Conservation (phyloP, 2,888 invertebrate species). For the Thymelicus lineola region DNA sequence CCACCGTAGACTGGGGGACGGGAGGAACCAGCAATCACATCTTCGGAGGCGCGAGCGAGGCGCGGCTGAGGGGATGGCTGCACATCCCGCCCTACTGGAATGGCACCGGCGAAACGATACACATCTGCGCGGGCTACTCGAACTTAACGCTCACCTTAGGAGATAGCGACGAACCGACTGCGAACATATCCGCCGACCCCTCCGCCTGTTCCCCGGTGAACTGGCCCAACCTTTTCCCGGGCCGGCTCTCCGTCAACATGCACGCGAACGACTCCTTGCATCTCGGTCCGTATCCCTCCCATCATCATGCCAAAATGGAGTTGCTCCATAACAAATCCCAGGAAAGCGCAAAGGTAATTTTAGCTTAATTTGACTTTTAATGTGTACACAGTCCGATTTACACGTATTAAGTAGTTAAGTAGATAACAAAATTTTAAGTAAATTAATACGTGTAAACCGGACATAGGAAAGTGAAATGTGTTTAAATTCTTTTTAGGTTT, state of each 20-base stretch:
- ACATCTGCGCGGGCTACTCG: slow-evolving; percentile 92
- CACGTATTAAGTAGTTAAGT: no score
- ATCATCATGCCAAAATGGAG: slow-evolving; percentile 93
- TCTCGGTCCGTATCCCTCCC: slow-evolving; percentile 85
- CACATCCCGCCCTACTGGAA: slow-evolving; percentile 92
- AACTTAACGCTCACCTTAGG: slow-evolving; percentile 88
- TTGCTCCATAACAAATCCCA: slow-evolving; percentile 90
- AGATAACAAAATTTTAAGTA: no score
- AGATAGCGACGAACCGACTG: slow-evolving; percentile 77
- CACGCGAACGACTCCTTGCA: slow-evolving; percentile 87
- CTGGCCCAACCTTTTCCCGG: slow-evolving; percentile 87
- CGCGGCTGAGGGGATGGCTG: slow-evolving; percentile 92
- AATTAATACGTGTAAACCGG: no score
- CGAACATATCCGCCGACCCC: slow-evolving; percentile 88
- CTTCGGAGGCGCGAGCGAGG: slow-evolving; percentile 90
- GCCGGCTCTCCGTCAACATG: slow-evolving; percentile 88
- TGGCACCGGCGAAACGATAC: slow-evolving; percentile 87
- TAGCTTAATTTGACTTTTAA: neutral
- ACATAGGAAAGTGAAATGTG: neutral
- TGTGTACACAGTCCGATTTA: no score
- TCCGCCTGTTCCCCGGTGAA: slow-evolving; percentile 88
- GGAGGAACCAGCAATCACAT: slow-evolving; percentile 89
- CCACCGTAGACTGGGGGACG: slow-evolving; percentile 91
- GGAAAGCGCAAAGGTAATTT: slow-evolving; percentile 88
- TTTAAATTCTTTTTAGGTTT: slow-evolving; percentile 77